Evolutionary conservation across 2,113 vertebrate genomes (phyloP), one percentile per base, ranked within the genome.

Genomic region (Rhea pennata): DNA sequence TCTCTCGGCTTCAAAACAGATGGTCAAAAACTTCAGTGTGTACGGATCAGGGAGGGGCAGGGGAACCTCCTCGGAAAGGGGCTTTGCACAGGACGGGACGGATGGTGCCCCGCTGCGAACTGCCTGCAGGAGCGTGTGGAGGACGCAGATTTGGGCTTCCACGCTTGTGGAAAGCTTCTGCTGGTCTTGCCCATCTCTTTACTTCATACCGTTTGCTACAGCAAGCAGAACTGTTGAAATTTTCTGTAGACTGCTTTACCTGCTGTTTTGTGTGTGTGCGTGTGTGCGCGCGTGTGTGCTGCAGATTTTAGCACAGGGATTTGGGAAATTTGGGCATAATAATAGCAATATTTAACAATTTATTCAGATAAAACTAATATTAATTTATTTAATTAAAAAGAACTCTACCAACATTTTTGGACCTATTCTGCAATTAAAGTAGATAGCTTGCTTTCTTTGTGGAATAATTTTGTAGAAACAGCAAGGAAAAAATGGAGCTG

Each of bases 311-410:
- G 97, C 84, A 95, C 96, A 97, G 96, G 93, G 96, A 96, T 96
- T 86, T 91, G 93, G 96, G 96, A 95, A 96, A 91, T 83, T 66
- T 29, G 95, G 95, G 97, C 97, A 97, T 97, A 97, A 97, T 97
- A 97, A 98, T 97, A 97, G 98, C 97, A 98, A 99, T 99, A 99
- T 99, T 99, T 99, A 99, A 99, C 98, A 97, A 96, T 98, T 98
- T 98, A 98, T 98, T 98, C 98, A 99, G 98, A 99, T 98, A 98
- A 98, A 98, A 98, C 98, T 99, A 99, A 99, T 99, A 99, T 99
- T 99, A 99, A 99, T 99, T 99, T 99, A 99, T 99, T 99, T 98
- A 98, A 98, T 98, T 98, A 98, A 98, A 97, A 97, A 97, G 94
- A 97, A 98, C 98, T 98, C 98, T 98, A 98, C 98, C 98, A 79